Percentiles rank a stretch among this genome's conserved stretches.
phyloP scores from a whole-genome alignment of 37 sponge, comb jelly and placozoan genomes.

The Lycopodina hypogea region DNA sequence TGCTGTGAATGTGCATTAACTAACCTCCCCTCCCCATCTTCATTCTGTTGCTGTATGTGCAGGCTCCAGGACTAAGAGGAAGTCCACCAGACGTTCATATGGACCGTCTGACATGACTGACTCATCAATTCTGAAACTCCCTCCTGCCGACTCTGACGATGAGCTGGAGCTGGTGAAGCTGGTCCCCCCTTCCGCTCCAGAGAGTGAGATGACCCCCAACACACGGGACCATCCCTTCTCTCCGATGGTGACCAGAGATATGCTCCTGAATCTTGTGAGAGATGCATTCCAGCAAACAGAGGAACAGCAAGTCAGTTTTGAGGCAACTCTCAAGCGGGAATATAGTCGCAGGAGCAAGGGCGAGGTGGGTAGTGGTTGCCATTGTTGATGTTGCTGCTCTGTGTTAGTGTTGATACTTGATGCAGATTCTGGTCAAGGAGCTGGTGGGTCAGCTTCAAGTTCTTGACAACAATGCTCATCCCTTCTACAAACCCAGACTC shows the following conservation, averaged over 20 bases:
- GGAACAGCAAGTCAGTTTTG: slow-evolving; percentile 66
- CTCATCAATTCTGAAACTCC: slow-evolving; percentile 5
- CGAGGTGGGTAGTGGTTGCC: slow-evolving; percentile 48
- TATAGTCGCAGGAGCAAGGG: slow-evolving; percentile 70
- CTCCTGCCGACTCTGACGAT: slow-evolving; percentile 44
- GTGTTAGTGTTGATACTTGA: neutral
- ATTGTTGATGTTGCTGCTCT: neutral
- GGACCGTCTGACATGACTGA: neutral
- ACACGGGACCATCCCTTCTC: slow-evolving; percentile 63
- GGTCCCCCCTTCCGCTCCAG: neutral
- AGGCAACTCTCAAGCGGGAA: slow-evolving; percentile 61
- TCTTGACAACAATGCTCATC: slow-evolving; percentile 81
- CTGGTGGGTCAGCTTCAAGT: slow-evolving; percentile 62
- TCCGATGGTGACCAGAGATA: slow-evolving; percentile 68
- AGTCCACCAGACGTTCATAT: slow-evolving; percentile 1
- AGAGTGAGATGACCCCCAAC: neutral
- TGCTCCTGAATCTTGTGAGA: slow-evolving; percentile 67
- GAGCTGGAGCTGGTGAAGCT: slow-evolving; percentile 43
- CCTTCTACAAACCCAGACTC: slow-evolving; percentile 69
- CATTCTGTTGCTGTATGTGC: neutral
- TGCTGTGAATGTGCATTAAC: no score
- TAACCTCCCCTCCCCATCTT: no score
- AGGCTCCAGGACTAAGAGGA: slow-evolving; percentile 2
- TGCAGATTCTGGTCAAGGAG: slow-evolving; percentile 70
- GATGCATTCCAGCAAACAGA: slow-evolving; percentile 66